phyloP scores from a whole-genome alignment of 2,113 vertebrate genomes.

The Kobus ellipsiprymnus region DNA sequence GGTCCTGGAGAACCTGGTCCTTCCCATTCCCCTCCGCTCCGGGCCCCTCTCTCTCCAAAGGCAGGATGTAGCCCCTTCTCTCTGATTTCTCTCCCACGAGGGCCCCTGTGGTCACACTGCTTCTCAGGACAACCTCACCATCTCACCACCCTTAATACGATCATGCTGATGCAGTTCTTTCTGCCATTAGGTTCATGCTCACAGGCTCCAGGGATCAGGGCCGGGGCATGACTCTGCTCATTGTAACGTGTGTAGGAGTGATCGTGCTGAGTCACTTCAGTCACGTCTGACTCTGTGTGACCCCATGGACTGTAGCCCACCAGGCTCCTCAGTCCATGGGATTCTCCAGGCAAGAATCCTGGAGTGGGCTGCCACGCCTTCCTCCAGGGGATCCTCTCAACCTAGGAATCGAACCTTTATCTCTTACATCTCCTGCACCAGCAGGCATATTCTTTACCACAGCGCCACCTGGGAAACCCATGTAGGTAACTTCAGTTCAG shows the following conservation, averaged over 20 bases:
- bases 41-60: neutral
- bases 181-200: neutral
- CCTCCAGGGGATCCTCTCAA: neutral
- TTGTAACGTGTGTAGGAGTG: neutral
- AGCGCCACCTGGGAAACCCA: neutral
- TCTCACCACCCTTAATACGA: neutral
- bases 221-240: neutral
- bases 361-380: neutral
- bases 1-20: too few species aligned
- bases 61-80: accelerated
- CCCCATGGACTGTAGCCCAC: neutral
- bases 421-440: neutral
- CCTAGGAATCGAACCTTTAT: neutral
- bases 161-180: too few species aligned
- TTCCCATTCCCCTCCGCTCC: accelerated
- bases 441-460: neutral
- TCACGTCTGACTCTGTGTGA: neutral
- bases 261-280: neutral
- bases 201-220: neutral
- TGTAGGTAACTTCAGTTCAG: neutral
- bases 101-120: neutral
- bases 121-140: accelerated
- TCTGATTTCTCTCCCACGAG: neutral
- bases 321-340: neutral
- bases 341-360: neutral